Base-by-base conservation (phyloP, 2,797 vertebrate species). In the Ciconia nigra region DNA sequence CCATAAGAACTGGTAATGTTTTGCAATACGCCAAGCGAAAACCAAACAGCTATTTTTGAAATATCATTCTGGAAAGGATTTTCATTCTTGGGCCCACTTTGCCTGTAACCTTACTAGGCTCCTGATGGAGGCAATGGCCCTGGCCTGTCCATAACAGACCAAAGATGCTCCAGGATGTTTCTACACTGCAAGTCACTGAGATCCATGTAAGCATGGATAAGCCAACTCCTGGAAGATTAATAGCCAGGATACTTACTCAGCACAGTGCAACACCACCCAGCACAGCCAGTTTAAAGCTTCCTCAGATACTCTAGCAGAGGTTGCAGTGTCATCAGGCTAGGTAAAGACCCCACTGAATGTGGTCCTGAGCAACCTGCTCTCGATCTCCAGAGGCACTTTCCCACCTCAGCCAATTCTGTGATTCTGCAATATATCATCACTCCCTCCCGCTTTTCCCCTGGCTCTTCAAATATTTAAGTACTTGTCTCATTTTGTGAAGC, bases 331-430 rank as follows among this genome's bases (percentile, higher is more conserved):
- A 3, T 24, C 14, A 61, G 31, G 22, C 35, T 51, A 22, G 25
- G 6, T 37, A 11, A 42, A n/a, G 20, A 42, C 22, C 49, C 0
- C 0, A 25, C 8, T 35, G 57, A 33, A 49, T 10, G 6, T 46
- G 37, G 5, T 83, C 21, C 59, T 77, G 37, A 63, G 22, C 29
- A 78, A 41, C 41, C 37, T 78, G 77, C 35, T 79, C 24, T n/a
- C 78, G 39, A n/a, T 70, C 31, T 79, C 39, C 92, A 55, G 39
- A 79, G 54, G 13, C 20, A 9, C 31, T 33, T 72, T 66, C n/a
- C 35, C n/a, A 70, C 26, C 51, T 35, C 8, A 46, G 8, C n/a
- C 54, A 79, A 18, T 35, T 74, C 37, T 25, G 4, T 63, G 21
- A 51, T 44, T 52, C 13, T 47, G 24, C 25, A 58, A n/a, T 61